Conservation (phyloP, 1,140 invertebrate genomes). For the Drosophila bocqueti region DNA sequence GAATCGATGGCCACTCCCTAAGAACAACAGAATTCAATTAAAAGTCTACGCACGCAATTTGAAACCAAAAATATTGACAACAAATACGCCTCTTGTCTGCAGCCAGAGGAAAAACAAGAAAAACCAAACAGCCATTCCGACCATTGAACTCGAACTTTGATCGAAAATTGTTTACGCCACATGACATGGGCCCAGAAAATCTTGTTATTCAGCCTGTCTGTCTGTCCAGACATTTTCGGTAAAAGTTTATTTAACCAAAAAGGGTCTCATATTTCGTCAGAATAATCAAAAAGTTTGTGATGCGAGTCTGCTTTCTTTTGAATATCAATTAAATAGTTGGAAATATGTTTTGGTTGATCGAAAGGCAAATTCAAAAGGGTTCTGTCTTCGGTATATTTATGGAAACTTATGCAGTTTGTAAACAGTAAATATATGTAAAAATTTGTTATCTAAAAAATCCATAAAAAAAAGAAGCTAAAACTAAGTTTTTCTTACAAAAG, state of each 20-base stretch:
- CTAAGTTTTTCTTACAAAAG: not conserved
- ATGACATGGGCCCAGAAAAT: constrained; percentile 40
- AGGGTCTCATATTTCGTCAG: constrained; percentile 16
- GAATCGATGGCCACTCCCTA: constrained; percentile 24
- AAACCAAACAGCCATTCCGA: constrained; percentile 7
- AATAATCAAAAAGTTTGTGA: constrained; percentile 23
- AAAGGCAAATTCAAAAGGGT: not conserved
- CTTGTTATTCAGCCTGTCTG: constrained; percentile 20
- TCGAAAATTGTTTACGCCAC: constrained; percentile 38
- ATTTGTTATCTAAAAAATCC: not conserved
- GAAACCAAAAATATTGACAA: constrained; percentile 68
- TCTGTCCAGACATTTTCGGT: not conserved
- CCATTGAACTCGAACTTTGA: constrained; percentile 50
- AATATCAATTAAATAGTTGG: constrained; percentile 18
- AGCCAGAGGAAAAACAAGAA: constrained; percentile 39
- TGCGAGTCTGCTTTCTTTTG: constrained; percentile 5
- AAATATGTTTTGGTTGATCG: not conserved
- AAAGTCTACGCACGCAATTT: constrained; percentile 72
- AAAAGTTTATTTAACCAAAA: constrained; percentile 35
- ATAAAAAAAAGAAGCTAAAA: not conserved
- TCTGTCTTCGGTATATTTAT: not conserved
- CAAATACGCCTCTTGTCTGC: constrained; percentile 33
- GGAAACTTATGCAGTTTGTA: not conserved
- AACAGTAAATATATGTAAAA: not conserved
- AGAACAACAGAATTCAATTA: constrained; percentile 71